phyloP scores from a whole-genome alignment of 2,797 vertebrate species.

The Aldrovandia affinis region DNA sequence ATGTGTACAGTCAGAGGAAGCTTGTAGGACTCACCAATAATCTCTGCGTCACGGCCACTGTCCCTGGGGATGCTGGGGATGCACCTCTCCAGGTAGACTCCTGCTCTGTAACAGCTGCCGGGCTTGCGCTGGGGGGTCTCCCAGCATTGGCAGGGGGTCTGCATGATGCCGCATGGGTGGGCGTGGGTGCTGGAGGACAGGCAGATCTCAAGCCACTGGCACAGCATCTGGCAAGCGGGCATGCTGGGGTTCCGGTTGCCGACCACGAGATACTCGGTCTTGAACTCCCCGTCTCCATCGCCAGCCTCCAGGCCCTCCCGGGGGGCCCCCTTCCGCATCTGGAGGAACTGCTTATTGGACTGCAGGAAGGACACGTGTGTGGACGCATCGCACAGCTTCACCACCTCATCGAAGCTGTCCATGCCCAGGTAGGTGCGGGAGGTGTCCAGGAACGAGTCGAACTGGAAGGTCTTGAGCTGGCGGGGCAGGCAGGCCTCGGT shows the following conservation, averaged over 20 bases:
- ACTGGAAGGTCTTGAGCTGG: constrained; percentile 93
- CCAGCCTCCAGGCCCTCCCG: constrained; percentile 59
- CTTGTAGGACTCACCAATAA: constrained; percentile 82
- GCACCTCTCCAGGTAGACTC: constrained; percentile 91
- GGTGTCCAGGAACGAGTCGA: constrained; percentile 96
- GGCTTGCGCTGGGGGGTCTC: constrained; percentile 83
- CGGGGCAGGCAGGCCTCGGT: constrained; percentile 76
- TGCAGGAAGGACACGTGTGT: constrained; percentile 92
- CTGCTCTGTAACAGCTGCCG: constrained; percentile 89
- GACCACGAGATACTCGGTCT: constrained; percentile 91
- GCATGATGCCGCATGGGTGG: constrained; percentile 97
- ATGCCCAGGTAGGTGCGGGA: constrained; percentile 96
- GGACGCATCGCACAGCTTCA: constrained; percentile 88
- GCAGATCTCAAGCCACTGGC: constrained; percentile 94
- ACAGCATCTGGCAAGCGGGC: constrained; percentile 95
- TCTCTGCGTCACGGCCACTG: constrained; percentile 74
- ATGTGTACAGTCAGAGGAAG: not conserved
- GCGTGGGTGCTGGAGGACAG: constrained; percentile 89
- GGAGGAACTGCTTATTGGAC: constrained; percentile 95
- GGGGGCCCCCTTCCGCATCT: constrained; percentile 83
- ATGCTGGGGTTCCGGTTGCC: constrained; percentile 97
- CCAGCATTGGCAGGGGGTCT: constrained; percentile 92
- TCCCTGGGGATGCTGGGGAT: constrained; percentile 79
- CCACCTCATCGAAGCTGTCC: constrained; percentile 97
- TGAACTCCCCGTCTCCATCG: constrained; percentile 81